phyloP scores from a whole-genome alignment of 2,888 invertebrate species.

The Drosophila paramelanica region DNA sequence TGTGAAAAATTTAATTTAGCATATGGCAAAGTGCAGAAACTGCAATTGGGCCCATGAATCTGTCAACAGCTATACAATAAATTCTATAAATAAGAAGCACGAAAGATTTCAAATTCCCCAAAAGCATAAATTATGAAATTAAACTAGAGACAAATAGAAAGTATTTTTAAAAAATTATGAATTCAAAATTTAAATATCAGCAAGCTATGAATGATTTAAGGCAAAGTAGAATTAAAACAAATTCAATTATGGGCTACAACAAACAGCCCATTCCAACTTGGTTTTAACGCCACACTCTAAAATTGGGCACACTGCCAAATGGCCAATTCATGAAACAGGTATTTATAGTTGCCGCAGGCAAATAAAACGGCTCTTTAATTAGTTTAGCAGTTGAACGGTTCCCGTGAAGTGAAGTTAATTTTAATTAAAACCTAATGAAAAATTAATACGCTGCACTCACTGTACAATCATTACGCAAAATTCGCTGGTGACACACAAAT shows the following conservation, averaged over 20 bases:
- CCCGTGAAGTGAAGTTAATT: constrained; percentile 18
- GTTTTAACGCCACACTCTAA: constrained; percentile 14
- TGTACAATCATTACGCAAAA: constrained; percentile 27
- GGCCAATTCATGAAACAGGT: constrained; percentile 33
- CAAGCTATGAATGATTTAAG: neutral
- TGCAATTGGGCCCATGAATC: constrained; percentile 61
- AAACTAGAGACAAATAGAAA: too few relatives aligned
- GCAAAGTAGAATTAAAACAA: neutral
- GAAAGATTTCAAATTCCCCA: neutral
- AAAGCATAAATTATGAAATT: neutral
- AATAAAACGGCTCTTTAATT: constrained; percentile 54
- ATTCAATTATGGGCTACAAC: neutral
- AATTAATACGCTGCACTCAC: constrained; percentile 41
- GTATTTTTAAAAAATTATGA: neutral
- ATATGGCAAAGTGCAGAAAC: constrained; percentile 44
- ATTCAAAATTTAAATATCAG: neutral
- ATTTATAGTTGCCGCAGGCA: constrained; percentile 34
- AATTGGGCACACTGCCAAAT: constrained; percentile 42
- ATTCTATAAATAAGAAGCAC: constrained; percentile 44
- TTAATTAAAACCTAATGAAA: constrained; percentile 58
- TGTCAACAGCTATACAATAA: constrained; percentile 58
- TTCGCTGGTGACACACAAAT: constrained; percentile 45
- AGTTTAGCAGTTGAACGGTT: constrained; percentile 37
- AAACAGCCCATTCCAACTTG: neutral
- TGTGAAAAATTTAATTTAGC: constrained; percentile 60